A percentile compares a stretch with the other conserved stretches of the same genome.
These are phyloP conservation scores for Pavo muticus DNA, from an alignment of 2,113 vertebrate genomes.

Conservation along the genomic window DNA sequence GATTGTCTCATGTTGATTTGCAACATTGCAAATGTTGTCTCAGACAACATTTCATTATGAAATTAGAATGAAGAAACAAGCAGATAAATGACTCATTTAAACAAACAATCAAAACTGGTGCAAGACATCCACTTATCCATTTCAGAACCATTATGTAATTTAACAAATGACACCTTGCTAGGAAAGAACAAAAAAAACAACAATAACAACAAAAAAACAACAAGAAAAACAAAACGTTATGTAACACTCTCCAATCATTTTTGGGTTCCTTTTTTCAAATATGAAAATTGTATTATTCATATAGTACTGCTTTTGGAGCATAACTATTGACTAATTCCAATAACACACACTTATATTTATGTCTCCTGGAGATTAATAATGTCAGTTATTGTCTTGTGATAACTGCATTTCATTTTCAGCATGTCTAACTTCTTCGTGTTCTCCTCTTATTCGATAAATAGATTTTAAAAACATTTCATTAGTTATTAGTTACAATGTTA, in stretches of 20 bases:
- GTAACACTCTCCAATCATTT: rapidly evolving
- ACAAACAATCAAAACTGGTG: not conserved
- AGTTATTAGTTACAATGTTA: not conserved
- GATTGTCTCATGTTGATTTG: too few relatives aligned
- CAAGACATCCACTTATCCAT: not conserved
- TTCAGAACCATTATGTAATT: not conserved
- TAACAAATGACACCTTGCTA: not conserved
- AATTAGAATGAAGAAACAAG: not conserved
- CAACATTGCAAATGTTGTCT: too few relatives aligned
- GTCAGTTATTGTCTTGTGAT: not conserved
- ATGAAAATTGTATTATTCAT: not conserved
- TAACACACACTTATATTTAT: not conserved
- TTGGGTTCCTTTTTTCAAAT: not conserved
- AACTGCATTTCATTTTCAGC: not conserved
- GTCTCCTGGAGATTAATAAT: not conserved
- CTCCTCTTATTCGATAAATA: not conserved
- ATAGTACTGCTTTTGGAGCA: not conserved
- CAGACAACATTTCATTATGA: not conserved
- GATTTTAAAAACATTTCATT: not conserved
- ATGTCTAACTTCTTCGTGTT: not conserved
- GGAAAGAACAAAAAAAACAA: not conserved
- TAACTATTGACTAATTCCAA: not conserved
- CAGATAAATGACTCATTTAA: not conserved
- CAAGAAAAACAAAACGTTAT: too few relatives aligned
- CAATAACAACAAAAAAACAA: too few relatives aligned